A percentile compares a stretch with the other conserved stretches of the same genome.
Conservation (phyloP, 2,888 invertebrate genomes). For the Spodoptera littoralis region DNA sequence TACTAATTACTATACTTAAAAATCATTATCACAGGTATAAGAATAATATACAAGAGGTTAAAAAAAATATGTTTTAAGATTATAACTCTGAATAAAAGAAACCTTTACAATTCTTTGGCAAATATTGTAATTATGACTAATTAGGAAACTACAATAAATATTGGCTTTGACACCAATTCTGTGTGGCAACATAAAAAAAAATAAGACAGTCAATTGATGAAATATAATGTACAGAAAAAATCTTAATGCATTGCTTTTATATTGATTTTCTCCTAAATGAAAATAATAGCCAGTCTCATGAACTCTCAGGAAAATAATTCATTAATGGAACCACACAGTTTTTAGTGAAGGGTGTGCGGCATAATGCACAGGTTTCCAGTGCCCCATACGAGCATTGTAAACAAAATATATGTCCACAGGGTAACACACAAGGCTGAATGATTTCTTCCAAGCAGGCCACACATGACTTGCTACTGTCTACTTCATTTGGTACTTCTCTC, state of each 20-base stretch:
- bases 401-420: slow-evolving; percentile 85
- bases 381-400: slow-evolving; percentile 81
- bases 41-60: too few species aligned
- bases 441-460: slow-evolving; percentile 85
- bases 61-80: too few species aligned
- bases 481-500: slow-evolving; percentile 79
- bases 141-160: too few species aligned
- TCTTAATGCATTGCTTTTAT: too few species aligned
- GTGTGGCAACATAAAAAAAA: too few species aligned
- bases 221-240: slow-evolving; percentile 4
- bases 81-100: too few species aligned
- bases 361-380: slow-evolving; percentile 81
- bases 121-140: too few species aligned
- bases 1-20: too few species aligned
- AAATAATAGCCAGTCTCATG: slow-evolving; percentile 12
- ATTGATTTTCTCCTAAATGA: too few species aligned
- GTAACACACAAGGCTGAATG: slow-evolving; percentile 81
- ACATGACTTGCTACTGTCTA: slow-evolving; percentile 81
- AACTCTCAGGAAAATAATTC: slow-evolving; percentile 79
- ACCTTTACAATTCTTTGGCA: too few species aligned
- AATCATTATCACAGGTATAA: slow-evolving; percentile 15
- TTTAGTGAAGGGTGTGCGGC: slow-evolving; percentile 80
- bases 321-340: slow-evolving; percentile 83
- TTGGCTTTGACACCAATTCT: too few species aligned
- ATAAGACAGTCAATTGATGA: neutral